Percentiles rank a stretch among this genome's conserved stretches.
phyloP scores from a whole-genome alignment of 1,140 invertebrate species.

The Zaprionus gabonicus region DNA sequence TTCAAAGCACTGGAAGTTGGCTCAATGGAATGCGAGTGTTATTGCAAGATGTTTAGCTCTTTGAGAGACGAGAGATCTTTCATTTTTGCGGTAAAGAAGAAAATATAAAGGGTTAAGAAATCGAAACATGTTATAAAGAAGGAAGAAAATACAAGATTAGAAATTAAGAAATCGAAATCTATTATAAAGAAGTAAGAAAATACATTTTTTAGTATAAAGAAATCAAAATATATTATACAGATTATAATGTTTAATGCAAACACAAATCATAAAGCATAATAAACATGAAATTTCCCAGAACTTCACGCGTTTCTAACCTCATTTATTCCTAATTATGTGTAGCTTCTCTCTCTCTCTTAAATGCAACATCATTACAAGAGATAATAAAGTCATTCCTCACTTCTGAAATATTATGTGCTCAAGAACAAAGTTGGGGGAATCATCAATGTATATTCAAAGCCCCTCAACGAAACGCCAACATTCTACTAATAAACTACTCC shows the following conservation, averaged over 20 bases:
- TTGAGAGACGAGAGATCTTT: slow-evolving; percentile 2
- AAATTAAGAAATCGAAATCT: too few relatives aligned
- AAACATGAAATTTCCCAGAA: too few relatives aligned
- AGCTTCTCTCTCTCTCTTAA: not conserved
- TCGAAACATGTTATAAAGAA: not conserved
- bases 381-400: slow-evolving; percentile 31
- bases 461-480: slow-evolving; percentile 3
- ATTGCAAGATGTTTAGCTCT: slow-evolving; percentile 22
- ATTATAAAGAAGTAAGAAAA: too few relatives aligned
- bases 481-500: slow-evolving; percentile 31
- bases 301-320: not conserved
- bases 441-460: slow-evolving; percentile 23
- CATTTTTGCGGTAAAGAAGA: not conserved
- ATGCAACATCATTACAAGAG: slow-evolving; percentile 2
- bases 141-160: too few relatives aligned
- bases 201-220: too few relatives aligned
- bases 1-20: slow-evolving; percentile 24
- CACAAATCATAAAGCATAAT: too few relatives aligned
- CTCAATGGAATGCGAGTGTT: slow-evolving; percentile 29
- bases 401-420: not conserved
- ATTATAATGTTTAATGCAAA: too few relatives aligned
- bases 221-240: too few relatives aligned
- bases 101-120: not conserved
- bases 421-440: slow-evolving; percentile 19
- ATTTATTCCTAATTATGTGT: not conserved